Conservation (phyloP, 2,113 vertebrate genomes). For the Poicephalus gulielmi region DNA sequence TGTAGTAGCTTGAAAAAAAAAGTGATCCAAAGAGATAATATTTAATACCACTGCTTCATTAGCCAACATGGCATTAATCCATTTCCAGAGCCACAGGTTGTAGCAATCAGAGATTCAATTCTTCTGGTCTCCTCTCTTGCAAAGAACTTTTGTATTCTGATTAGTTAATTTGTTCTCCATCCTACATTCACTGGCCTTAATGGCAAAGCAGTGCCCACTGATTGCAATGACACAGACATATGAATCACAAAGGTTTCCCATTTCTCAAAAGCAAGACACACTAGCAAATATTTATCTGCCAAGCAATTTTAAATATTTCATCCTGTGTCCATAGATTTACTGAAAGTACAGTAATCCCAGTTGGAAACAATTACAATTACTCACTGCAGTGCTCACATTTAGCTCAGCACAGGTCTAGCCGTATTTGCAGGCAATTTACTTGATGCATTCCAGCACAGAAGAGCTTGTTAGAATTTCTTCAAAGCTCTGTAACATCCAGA, state of each 20-base stretch:
- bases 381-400: background rate
- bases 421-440: background rate
- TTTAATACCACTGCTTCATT: background rate
- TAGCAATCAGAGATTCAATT: background rate
- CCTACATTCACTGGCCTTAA: background rate
- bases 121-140: background rate
- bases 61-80: background rate
- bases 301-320: background rate
- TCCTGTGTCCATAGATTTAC: background rate
- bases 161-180: background rate
- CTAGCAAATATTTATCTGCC: background rate
- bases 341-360: background rate
- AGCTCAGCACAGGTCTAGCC: background rate
- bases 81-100: background rate
- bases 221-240: background rate
- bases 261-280: background rate
- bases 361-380: background rate
- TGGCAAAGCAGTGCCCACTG: background rate
- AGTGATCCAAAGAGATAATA: background rate
- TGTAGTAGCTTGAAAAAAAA: background rate
- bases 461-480: background rate
- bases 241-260: background rate
- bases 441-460: background rate
- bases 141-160: background rate
- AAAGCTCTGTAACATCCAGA: background rate